phyloP scores from a whole-genome alignment of 2,888 invertebrate species.

The Eupelmus urozonus region DNA sequence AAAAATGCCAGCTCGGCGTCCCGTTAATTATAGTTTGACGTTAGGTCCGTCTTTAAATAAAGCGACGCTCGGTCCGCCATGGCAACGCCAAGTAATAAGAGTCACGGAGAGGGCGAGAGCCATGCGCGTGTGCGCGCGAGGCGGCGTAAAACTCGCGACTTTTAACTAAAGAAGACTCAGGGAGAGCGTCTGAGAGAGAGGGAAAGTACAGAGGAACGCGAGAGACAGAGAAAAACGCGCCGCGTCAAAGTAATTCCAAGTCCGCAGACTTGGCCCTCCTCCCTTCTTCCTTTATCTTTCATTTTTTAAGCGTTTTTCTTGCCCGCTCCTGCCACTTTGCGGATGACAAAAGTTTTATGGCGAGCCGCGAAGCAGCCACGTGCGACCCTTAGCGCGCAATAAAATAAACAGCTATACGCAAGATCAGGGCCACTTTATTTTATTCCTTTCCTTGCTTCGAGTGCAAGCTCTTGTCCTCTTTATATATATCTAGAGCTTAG shows the following conservation, averaged over 20 bases:
- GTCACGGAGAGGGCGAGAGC: not conserved
- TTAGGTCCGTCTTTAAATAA: not conserved
- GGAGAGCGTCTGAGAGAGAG: not conserved
- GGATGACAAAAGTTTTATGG: no score
- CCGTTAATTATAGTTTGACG: not conserved
- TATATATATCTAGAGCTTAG: no score
- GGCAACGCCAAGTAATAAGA: not conserved
- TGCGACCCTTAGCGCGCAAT: no score
- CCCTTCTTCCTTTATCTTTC: not conserved
- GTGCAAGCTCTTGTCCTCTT: no score
- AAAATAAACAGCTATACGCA: no score
- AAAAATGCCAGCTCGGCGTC: no score
- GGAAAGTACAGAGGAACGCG: no score
- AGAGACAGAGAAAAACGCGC: not conserved
- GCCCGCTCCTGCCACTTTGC: not conserved
- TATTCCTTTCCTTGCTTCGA: no score
- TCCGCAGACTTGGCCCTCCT: not conserved
- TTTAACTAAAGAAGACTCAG: constrained; percentile 11
- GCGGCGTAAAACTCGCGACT: constrained; percentile 8
- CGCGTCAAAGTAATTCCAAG: not conserved
- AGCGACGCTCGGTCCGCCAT: no score
- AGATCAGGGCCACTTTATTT: no score
- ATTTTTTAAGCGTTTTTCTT: not conserved
- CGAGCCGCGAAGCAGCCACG: no score
- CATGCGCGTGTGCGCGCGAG: not conserved